phyloP scores from a whole-genome alignment of 1,140 invertebrate genomes.

The Aporrectodea caliginosa region DNA sequence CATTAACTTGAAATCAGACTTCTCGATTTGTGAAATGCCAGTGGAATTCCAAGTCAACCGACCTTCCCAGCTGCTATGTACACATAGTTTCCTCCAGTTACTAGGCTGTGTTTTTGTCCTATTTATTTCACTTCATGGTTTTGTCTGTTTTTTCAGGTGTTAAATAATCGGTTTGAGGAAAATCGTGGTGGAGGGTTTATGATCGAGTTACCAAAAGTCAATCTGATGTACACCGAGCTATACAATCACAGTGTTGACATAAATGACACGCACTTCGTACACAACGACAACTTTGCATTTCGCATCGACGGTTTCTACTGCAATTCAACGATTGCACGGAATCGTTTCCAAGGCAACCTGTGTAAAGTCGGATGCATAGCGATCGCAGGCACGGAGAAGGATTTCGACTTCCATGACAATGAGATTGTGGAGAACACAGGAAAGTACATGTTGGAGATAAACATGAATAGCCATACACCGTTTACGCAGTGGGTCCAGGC shows the following conservation, averaged over 20 bases:
- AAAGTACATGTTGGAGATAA: conserved; percentile 77
- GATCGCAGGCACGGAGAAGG: conserved; percentile 94
- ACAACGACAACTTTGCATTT: conserved; percentile 49
- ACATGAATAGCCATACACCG: conserved; percentile 86
- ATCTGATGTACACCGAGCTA: conserved; percentile 28
- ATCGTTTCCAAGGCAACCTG: conserved; percentile 77
- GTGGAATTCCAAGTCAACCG: too few species aligned
- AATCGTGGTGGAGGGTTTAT: conserved; percentile 70
- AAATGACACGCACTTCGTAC: conserved; percentile 39
- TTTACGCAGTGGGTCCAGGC: conserved; percentile 57
- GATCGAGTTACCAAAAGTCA: conserved; percentile 58
- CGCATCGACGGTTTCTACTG: conserved; percentile 81
- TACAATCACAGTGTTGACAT: conserved; percentile 46
- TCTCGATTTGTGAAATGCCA: too few species aligned
- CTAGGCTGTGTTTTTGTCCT: too few species aligned
- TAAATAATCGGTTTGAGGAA: conserved; percentile 74
- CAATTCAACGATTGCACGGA: conserved; percentile 69
- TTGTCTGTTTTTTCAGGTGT: conserved; percentile 42
- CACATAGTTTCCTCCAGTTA: too few species aligned
- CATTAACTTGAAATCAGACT: too few species aligned
- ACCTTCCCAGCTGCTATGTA: too few species aligned
- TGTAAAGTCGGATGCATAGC: conserved; percentile 80
- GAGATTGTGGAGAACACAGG: conserved; percentile 75
- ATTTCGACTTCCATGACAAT: conserved; percentile 71
- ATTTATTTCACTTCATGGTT: too few species aligned